Conservation (phyloP, 2,797 vertebrate species). For the Cebuella pygmaea region DNA sequence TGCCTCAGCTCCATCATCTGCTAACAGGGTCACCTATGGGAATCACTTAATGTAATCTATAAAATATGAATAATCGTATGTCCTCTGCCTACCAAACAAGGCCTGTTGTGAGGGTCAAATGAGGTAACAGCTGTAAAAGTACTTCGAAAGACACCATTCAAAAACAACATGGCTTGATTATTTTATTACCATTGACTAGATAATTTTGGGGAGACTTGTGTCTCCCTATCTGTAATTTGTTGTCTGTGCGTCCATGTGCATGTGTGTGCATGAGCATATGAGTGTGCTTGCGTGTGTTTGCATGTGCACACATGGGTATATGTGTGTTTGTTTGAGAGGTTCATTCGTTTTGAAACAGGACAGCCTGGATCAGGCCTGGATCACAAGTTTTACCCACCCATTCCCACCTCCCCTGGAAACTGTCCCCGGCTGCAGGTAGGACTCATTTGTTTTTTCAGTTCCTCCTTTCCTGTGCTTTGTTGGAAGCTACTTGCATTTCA, state of each 20-base stretch:
- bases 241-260: neutral
- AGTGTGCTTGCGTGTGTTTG: neutral
- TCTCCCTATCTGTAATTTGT: neutral
- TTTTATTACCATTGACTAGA: constrained; percentile 10
- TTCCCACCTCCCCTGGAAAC: neutral
- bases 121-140: constrained; percentile 36
- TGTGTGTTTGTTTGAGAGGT: neutral
- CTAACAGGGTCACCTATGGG: neutral
- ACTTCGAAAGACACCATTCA: neutral
- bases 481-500: constrained; percentile 49
- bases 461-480: neutral
- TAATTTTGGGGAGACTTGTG: neutral
- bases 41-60: constrained; percentile 6
- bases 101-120: neutral
- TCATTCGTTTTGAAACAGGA: neutral
- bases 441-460: constrained; percentile 36
- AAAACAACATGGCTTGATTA: neutral
- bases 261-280: neutral
- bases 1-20: neutral
- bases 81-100: neutral
- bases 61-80: constrained; percentile 34
- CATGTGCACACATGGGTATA: accelerated
- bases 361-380: neutral
- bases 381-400: neutral
- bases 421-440: neutral